Conservation (phyloP, 2,888 invertebrate genomes). For the Blastobasis lacticolella region DNA sequence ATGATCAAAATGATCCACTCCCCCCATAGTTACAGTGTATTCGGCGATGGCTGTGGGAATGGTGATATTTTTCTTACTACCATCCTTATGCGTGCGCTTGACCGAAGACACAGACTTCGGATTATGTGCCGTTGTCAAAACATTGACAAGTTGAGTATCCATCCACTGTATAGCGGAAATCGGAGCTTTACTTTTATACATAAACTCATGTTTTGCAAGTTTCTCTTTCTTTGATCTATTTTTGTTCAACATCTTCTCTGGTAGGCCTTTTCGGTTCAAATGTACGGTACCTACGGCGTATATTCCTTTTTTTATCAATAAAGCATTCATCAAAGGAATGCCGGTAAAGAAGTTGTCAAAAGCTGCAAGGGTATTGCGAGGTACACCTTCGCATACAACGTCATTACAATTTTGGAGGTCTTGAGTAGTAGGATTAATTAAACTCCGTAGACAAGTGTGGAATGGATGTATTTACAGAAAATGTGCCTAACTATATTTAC, state of each 20-base stretch:
- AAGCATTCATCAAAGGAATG: constrained; percentile 14
- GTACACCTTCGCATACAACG: no score
- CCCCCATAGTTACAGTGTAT: constrained; percentile 29
- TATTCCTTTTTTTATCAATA: constrained; percentile 14
- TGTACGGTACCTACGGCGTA: constrained; percentile 19
- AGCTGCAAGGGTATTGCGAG: constrained; percentile 20
- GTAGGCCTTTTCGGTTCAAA: constrained; percentile 16
- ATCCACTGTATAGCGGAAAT: constrained; percentile 23
- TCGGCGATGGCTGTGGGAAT: constrained; percentile 27
- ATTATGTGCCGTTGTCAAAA: constrained; percentile 22
- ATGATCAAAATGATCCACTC: constrained; percentile 31
- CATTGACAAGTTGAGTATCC: constrained; percentile 20
- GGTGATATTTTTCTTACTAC: constrained; percentile 22
- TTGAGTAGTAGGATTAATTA: no score
- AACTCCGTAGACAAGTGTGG: no score
- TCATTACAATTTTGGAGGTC: no score
- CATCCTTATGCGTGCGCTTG: constrained; percentile 31
- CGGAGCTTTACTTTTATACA: constrained; percentile 22
- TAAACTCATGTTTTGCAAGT: constrained; percentile 23
- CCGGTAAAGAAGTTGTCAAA: constrained; percentile 30
- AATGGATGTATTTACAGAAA: no score
- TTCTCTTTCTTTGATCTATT: constrained; percentile 15
- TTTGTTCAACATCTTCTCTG: constrained; percentile 16
- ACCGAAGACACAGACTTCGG: constrained; percentile 15
- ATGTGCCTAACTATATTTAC: no score